Base-by-base conservation (phyloP, 1,140 invertebrate genomes). In the Nephotettix cincticeps region DNA sequence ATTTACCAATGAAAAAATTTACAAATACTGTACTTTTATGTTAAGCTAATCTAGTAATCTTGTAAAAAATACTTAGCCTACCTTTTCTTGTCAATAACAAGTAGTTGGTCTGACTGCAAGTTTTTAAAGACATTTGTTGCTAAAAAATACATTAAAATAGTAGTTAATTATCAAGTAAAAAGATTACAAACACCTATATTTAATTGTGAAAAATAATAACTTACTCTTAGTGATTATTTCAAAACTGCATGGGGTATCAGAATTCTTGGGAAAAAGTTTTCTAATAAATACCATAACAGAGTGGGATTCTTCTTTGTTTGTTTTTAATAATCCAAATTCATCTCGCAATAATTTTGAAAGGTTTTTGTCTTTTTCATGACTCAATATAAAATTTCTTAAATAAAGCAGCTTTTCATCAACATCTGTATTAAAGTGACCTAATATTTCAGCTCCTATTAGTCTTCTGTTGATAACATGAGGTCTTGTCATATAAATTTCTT, bases 391-490 rank as follows among this genome's bases (percentile, higher is more conserved):
- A 14, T 58, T 2, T 58, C 14, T 25, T 25, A 21, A 23, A 28
- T 14, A 25, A 23, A 2, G 14, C 2, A 58, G 28, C 54, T 58
- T 58, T 25, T 58, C 19, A 25, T 58, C 23, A 14, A 23, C 14
- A 25, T 23, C 28, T 25, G 27, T 23, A 21, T 58, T n/a, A 2
- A 58, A 14, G 2, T 21, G 1, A 2, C 14, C 77, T 70, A 30
- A 82, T 79, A 78, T 81, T 82, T 71, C 66, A 4, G 67, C 66
- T 13, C 54, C 70, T 30, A 71, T 47, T 54, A 73, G 45, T 1
- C 65, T 30, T 23, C 82, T 80, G 73, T 84, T 84, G 23, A 83
- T 75, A 19, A 79, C 72, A 45, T 83, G 82, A 58, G 82, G 80
- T 73, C 79, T 81, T 29, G 73, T 77, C 17, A 80, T 68, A 76